A percentile compares a stretch with the other conserved stretches of the same genome.
Conservation (phyloP, 2,113 vertebrate genomes). For the Syrrhaptes paradoxus region DNA sequence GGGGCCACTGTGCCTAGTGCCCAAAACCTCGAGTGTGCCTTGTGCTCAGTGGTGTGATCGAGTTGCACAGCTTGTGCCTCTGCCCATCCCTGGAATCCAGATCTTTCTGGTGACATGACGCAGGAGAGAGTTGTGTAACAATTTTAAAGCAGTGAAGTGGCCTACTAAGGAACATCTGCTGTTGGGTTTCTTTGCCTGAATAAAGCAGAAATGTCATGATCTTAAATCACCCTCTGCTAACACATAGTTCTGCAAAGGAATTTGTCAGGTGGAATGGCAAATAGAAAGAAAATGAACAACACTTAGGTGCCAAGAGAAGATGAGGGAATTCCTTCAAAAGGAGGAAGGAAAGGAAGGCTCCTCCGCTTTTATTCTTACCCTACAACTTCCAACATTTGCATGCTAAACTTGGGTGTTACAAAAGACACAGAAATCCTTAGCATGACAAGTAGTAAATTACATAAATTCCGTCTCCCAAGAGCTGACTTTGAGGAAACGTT, state of each 20-base stretch:
- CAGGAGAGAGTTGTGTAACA: neutral
- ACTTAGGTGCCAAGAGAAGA: neutral
- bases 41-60: rapidly evolving
- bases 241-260: neutral
- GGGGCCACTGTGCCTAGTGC: rapidly evolving
- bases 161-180: neutral
- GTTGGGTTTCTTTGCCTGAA: neutral
- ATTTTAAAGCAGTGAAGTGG: neutral
- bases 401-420: neutral
- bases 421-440: neutral
- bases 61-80: neutral
- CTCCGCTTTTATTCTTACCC: neutral
- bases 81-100: neutral
- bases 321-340: neutral
- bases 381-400: neutral
- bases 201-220: neutral
- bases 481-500: neutral
- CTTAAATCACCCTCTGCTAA: neutral
- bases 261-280: neutral
- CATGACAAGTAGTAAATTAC: neutral
- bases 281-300: neutral
- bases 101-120: neutral
- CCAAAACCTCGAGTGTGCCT: neutral
- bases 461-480: neutral
- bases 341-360: neutral